phyloP scores from a whole-genome alignment of 2,113 vertebrate genomes.

The Mesitornis unicolor region DNA sequence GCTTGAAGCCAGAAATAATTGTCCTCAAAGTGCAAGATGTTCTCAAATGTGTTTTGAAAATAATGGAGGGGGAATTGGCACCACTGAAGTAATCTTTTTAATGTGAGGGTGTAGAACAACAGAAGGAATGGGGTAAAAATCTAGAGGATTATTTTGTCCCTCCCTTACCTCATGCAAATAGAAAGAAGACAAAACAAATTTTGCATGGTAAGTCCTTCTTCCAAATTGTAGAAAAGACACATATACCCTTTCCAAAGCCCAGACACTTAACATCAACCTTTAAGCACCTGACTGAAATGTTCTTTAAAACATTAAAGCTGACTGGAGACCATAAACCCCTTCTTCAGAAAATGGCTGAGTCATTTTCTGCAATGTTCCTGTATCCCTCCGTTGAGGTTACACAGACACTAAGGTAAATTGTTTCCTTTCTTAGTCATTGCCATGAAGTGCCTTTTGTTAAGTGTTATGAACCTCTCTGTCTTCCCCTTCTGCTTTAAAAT shows the following conservation, averaged over 20 bases:
- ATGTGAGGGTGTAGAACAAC: not conserved
- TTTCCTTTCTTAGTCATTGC: not conserved
- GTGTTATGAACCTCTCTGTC: not conserved
- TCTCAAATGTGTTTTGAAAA: not conserved
- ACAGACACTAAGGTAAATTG: not conserved
- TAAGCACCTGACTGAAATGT: not conserved
- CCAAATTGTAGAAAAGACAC: not conserved
- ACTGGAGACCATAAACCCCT: not conserved
- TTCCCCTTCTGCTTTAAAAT: not conserved
- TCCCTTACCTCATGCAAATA: not conserved
- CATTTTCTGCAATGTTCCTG: not conserved
- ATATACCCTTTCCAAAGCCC: not conserved
- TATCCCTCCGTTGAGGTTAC: not conserved
- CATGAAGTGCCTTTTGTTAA: not conserved
- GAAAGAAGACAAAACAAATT: not conserved
- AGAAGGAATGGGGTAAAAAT: not conserved
- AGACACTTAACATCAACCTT: not conserved
- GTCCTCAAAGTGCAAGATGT: not conserved
- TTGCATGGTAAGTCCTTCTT: not conserved
- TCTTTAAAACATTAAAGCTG: too few relatives aligned
- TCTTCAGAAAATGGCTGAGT: not conserved
- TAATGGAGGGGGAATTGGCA: not conserved
- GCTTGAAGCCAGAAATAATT: not conserved
- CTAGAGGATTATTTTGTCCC: not conserved
- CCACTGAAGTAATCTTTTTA: not conserved